Base-by-base conservation (phyloP, 2,113 vertebrate species). In the Glaucomys volans region DNA sequence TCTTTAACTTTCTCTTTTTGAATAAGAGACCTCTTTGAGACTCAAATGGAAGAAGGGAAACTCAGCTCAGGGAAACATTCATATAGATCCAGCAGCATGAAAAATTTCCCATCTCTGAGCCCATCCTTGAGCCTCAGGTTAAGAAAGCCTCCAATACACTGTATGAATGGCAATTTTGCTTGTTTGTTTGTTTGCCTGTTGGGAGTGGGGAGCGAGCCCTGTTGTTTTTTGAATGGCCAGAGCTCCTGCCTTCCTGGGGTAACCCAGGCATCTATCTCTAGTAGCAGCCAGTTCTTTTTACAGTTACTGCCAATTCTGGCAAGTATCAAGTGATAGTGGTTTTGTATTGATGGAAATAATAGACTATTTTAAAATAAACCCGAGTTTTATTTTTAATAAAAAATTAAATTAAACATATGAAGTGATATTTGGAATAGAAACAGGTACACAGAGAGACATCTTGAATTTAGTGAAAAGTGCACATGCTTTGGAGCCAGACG, bases 361-460 rank as follows among this genome's bases (percentile, higher is more conserved):
- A 64, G 62, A 40, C 17, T 26, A 0, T 69, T 83, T 77, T 30
- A 66, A 92, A 96, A n/a, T 35, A 57, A 91, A 74, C 83, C 30
- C 57, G 26, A n/a, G 32, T 74, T 89, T 89, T 81, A 59, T 89
- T 74, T 94, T 93, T 72, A 79, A 74, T 72, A 62, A 62, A 26
- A 94, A 64, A 69, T 64, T 69, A 57, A 10, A 66, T 47, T 40
- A 66, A 88, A 59, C 35, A 79, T 50, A 57, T 35, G 7, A 79
- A 83, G 69, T 67, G 30, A 87, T 71, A 59, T 74, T 54, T 42
- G 26, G 67, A 66, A 47, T 28, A 40, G 22, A 35, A 52, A 66
- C 42, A 47, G 1, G 32, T 76, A 22, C 42, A 32, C 26, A 90
- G 59, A 82, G 42, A 82, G 9, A 59, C 47, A 32, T 59, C n/a